Evolutionary conservation across 2,113 vertebrate species (phyloP).

Genomic region (Ahaetulla prasina): DNA sequence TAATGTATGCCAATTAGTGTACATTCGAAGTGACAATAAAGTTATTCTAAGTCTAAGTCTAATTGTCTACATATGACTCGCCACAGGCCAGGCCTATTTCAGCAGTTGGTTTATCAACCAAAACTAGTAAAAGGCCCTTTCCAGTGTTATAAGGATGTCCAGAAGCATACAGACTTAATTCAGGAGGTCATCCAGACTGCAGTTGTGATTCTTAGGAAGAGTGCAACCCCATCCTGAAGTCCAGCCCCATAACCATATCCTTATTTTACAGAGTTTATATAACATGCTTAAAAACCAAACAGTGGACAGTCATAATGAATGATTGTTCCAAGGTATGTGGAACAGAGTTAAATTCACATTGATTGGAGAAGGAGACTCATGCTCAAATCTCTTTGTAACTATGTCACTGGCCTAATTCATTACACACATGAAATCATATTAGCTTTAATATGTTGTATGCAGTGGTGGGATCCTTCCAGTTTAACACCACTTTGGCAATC

Average conservation of each 20-base stretch:
- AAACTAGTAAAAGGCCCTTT: neutral
- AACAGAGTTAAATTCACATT: neutral
- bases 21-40: too few species aligned
- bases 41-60: too few species aligned
- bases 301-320: neutral
- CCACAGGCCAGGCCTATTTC: neutral
- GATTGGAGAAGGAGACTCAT: neutral
- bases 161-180: neutral
- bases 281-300: neutral
- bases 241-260: neutral
- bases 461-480: too few species aligned
- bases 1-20: too few species aligned
- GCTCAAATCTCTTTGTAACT: neutral
- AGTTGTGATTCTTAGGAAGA: neutral
- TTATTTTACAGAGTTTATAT: neutral
- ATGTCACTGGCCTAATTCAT: neutral
- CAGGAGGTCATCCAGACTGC: neutral
- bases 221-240: neutral
- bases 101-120: neutral
- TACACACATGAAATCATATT: neutral
- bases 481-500: too few species aligned
- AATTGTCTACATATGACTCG: neutral
- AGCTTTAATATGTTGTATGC: neutral
- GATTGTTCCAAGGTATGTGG: neutral
- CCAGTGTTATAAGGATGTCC: neutral